Percentiles rank a stretch among this genome's conserved stretches.
These are phyloP conservation scores for Aulostomus chinensis DNA, from an alignment of 2,797 vertebrate genomes.

Conservation along the genomic window DNA sequence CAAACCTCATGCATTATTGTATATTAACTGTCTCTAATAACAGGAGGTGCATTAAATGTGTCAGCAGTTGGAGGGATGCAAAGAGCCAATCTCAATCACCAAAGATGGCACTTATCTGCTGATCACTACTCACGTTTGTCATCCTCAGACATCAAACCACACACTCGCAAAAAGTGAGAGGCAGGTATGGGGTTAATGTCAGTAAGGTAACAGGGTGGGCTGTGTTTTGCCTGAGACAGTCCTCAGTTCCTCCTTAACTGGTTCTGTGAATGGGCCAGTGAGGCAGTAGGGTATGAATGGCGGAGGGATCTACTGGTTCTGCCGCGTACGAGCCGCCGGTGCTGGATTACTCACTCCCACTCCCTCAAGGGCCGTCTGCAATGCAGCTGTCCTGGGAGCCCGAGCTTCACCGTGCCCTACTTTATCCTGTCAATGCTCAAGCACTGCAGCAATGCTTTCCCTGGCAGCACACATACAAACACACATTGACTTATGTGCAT, in stretches of 20 bases:
- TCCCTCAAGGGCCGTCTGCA: slow-evolving; percentile 89
- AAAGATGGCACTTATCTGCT: too few relatives aligned
- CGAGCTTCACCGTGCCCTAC: slow-evolving; percentile 82
- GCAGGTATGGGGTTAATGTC: slow-evolving; percentile 64
- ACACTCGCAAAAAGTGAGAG: background rate
- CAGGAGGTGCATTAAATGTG: too few relatives aligned
- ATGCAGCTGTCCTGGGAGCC: slow-evolving; percentile 89
- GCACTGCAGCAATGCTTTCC: slow-evolving; percentile 81
- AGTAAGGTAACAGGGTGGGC: slow-evolving; percentile 68
- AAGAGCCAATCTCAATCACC: too few relatives aligned
- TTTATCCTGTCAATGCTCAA: slow-evolving; percentile 81
- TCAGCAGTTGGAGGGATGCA: too few relatives aligned
- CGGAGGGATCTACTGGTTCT: slow-evolving; percentile 68
- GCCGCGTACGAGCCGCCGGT: slow-evolving; percentile 56
- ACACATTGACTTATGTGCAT: background rate
- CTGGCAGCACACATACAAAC: slow-evolving; percentile 28
- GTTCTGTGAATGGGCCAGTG: slow-evolving; percentile 80
- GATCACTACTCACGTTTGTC: too few relatives aligned
- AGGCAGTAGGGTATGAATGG: slow-evolving; percentile 77
- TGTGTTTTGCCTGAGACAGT: slow-evolving; percentile 67
- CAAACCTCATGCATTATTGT: too few relatives aligned
- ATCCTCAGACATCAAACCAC: too few relatives aligned
- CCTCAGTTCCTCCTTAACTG: slow-evolving; percentile 74
- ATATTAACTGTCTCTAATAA: too few relatives aligned
- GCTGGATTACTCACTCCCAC: slow-evolving; percentile 81